These are phyloP conservation scores for Timema podura DNA, from an alignment of 2,888 invertebrate genomes.

Conservation along the genomic window DNA sequence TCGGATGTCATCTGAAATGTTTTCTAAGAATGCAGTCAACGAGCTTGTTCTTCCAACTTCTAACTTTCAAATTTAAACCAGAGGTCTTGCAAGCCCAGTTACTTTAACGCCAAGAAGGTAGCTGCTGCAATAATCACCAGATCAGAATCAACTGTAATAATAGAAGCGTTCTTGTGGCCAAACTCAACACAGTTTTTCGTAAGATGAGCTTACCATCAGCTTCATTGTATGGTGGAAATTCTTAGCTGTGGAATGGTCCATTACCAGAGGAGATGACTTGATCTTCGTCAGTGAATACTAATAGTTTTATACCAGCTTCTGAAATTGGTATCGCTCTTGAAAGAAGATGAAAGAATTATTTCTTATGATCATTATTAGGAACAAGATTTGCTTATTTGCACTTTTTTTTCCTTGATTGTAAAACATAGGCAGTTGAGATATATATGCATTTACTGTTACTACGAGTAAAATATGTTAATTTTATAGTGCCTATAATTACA, in stretches of 20 bases:
- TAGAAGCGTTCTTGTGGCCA: not conserved
- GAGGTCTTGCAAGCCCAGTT: conserved; percentile 8
- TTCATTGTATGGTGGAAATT: not conserved
- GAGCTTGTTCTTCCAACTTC: not conserved
- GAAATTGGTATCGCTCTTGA: not conserved
- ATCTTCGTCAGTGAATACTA: conserved; percentile 6
- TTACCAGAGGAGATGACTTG: conserved; percentile 6
- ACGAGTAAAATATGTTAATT: no score
- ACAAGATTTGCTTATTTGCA: not conserved
- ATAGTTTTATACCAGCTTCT: not conserved
- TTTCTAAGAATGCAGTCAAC: not conserved
- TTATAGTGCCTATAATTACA: no score
- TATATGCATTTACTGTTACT: no score
- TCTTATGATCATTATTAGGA: not conserved
- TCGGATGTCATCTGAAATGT: conserved; percentile 2
- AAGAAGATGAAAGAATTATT: not conserved
- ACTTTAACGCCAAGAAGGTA: not conserved
- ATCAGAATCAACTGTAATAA: conserved; percentile 10
- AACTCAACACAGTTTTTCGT: conserved; percentile 4
- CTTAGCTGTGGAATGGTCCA: not conserved
- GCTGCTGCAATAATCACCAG: conserved; percentile 11
- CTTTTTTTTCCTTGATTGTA: no score
- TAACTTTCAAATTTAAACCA: not conserved
- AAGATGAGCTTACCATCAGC: not conserved
- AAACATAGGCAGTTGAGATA: no score